phyloP scores from a whole-genome alignment of 2,797 vertebrate species.

The Paedocypris micromegethes region DNA sequence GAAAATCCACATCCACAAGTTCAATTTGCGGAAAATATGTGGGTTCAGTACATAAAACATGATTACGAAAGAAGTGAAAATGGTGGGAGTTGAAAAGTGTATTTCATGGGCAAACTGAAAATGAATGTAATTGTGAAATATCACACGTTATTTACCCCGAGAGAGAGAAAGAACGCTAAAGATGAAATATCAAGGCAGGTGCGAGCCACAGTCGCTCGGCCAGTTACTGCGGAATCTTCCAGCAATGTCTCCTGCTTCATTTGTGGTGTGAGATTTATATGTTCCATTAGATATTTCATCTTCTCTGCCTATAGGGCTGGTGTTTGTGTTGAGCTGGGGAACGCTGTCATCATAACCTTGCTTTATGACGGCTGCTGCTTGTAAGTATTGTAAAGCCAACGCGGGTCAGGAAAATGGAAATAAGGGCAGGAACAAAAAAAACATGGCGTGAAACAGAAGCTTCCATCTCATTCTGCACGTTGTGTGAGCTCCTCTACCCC shows the following conservation, averaged over 20 bases:
- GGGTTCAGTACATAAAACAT: too few species aligned
- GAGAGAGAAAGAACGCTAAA: not conserved
- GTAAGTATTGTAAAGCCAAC: slow-evolving; percentile 12
- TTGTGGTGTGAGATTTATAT: slow-evolving; percentile 24
- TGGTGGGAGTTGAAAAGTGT: too few species aligned
- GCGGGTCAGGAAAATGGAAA: slow-evolving; percentile 17
- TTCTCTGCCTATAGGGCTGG: slow-evolving; percentile 14
- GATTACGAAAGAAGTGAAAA: too few species aligned
- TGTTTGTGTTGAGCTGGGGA: slow-evolving; percentile 23
- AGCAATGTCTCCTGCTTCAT: slow-evolving; percentile 28
- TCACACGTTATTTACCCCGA: slow-evolving; percentile 1
- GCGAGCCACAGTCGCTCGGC: not conserved
- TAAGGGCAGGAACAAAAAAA: slow-evolving; percentile 7
- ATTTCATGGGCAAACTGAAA: too few species aligned
- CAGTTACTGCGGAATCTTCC: slow-evolving; percentile 5
- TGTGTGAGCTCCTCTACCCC: not conserved
- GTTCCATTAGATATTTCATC: slow-evolving; percentile 31
- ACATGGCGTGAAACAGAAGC: too few species aligned
- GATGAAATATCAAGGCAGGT: slow-evolving; percentile 18
- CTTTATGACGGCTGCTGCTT: slow-evolving; percentile 16
- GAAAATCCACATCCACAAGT: too few species aligned
- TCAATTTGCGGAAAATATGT: too few species aligned
- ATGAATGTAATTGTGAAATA: too few species aligned
- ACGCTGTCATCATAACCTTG: slow-evolving; percentile 23
- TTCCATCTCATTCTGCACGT: too few species aligned